Evolutionary conservation across 2,797 vertebrate species (phyloP).

Genomic region (Sciurus carolinensis): DNA sequence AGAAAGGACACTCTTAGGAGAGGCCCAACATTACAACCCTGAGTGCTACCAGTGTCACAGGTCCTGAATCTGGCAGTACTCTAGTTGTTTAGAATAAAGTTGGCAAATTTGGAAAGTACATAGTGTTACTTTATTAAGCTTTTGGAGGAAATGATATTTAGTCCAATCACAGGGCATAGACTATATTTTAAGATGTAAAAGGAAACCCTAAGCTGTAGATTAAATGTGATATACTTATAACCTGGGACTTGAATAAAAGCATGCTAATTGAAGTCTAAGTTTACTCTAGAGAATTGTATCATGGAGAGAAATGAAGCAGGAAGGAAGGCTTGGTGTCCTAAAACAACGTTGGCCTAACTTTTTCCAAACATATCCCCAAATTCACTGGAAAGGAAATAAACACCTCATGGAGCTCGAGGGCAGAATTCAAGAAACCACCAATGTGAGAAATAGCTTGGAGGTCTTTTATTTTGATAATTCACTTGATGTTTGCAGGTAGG

Average conservation of each 20-base stretch:
- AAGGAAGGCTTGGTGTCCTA: background rate
- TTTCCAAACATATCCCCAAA: background rate
- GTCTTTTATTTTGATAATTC: constrained; percentile 21
- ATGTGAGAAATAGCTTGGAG: background rate
- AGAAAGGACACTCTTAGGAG: background rate
- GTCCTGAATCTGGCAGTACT: background rate
- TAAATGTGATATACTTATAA: background rate
- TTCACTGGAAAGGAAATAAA: constrained; percentile 29
- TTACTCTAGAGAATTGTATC: background rate
- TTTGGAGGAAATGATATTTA: background rate
- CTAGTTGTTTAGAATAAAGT: background rate
- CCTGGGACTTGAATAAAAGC: background rate
- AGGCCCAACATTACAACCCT: background rate
- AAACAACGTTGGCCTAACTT: background rate
- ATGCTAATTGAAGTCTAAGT: background rate
- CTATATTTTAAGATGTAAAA: background rate
- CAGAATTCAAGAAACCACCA: constrained; percentile 15
- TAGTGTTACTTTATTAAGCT: background rate
- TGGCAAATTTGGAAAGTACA: background rate
- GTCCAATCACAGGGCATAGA: background rate
- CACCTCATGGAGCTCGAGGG: background rate
- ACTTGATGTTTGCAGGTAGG: background rate
- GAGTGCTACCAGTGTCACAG: too few species aligned
- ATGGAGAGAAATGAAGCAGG: background rate
- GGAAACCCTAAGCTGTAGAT: background rate